Conservation (phyloP, 2,888 invertebrate genomes). For the Alloscopus bannaensis region DNA sequence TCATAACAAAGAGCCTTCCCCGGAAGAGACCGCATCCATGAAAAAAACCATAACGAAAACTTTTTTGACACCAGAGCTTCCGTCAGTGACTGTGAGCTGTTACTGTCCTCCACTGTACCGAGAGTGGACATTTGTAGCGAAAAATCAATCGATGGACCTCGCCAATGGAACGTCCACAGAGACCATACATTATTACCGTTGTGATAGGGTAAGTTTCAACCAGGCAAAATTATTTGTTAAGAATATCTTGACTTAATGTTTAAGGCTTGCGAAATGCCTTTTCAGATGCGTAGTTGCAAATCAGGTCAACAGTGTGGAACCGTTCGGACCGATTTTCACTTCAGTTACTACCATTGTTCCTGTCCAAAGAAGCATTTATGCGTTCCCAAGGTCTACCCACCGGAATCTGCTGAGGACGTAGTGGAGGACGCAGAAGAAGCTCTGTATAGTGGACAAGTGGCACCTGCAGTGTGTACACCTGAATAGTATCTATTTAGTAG, state of each 20-base stretch:
- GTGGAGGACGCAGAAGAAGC: constrained; percentile 58
- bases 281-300: constrained; percentile 78
- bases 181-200: constrained; percentile 75
- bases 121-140: constrained; percentile 50
- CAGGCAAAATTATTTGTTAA: not conserved
- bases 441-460: constrained; percentile 56
- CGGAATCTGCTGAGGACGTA: constrained; percentile 34
- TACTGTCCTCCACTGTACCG: constrained; percentile 77
- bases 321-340: constrained; percentile 79
- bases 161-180: constrained; percentile 55
- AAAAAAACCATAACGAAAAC: constrained; percentile 53
- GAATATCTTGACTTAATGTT: no score
- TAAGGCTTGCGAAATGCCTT: constrained; percentile 16
- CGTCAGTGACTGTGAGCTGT: constrained; percentile 77
- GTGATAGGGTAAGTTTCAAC: constrained; percentile 75
- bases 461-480: constrained; percentile 57
- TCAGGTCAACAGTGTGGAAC: constrained; percentile 80
- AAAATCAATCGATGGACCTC: constrained; percentile 54
- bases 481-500: constrained; percentile 4
- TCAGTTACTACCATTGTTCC: constrained; percentile 81
- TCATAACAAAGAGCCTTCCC: constrained; percentile 14
- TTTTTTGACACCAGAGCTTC: constrained; percentile 36
- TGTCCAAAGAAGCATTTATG: constrained; percentile 81
- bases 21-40: constrained; percentile 43
- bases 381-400: constrained; percentile 76